Conservation (phyloP, 2,113 vertebrate species). For the Oxyura jamaicensis region DNA sequence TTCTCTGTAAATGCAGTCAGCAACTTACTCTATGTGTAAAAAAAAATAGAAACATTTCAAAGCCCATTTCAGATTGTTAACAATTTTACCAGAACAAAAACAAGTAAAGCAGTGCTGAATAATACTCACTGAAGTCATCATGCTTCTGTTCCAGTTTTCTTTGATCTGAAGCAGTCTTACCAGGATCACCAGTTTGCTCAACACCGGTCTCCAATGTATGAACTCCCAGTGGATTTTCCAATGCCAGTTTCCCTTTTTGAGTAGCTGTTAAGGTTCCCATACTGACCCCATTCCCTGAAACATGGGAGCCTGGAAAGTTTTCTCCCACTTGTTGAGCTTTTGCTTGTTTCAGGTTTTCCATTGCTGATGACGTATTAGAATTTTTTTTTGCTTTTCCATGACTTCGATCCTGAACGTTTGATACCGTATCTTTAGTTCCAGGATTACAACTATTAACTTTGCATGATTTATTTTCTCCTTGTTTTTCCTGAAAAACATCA, state of each 20-base stretch:
- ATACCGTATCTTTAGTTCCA: constrained; percentile 73
- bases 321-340: constrained; percentile 64
- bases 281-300: constrained; percentile 61
- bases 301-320: constrained; percentile 54
- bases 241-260: constrained; percentile 54
- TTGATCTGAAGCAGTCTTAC: constrained; percentile 71
- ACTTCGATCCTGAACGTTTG: constrained; percentile 81
- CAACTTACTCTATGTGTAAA: not conserved
- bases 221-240: constrained; percentile 55
- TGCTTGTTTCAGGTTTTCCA: constrained; percentile 69
- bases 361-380: constrained; percentile 24
- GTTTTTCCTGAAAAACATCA: constrained; percentile 80
- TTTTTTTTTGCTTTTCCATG: constrained; percentile 81
- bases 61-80: constrained; percentile 3
- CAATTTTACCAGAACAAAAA: not conserved
- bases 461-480: constrained; percentile 77
- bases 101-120: not conserved
- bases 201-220: constrained; percentile 37
- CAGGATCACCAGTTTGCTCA: constrained; percentile 69
- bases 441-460: constrained; percentile 74
- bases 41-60: not conserved
- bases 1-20: constrained; percentile 10
- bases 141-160: constrained; percentile 62
- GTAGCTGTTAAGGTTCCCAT: constrained; percentile 23
- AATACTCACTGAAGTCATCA: constrained; percentile 80